Evolutionary conservation across 2,888 invertebrate genomes (phyloP).

Genomic region (Dasypogon diadema): DNA sequence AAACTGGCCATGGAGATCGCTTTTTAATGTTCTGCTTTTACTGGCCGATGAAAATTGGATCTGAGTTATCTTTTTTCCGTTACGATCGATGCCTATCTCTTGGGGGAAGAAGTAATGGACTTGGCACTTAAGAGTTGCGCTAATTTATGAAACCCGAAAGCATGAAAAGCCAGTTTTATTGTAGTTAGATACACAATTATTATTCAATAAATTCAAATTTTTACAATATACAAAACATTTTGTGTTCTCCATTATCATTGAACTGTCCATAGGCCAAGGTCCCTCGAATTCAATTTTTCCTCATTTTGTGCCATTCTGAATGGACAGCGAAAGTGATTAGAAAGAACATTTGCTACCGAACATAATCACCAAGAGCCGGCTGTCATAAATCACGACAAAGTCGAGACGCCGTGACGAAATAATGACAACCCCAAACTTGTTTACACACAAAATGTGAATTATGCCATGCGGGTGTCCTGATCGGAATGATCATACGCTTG

Average conservation of each 20-base stretch:
- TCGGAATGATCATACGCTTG: background rate
- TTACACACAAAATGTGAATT: slow-evolving; percentile 39
- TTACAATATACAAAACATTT: too few relatives aligned
- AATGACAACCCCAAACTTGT: slow-evolving; percentile 40
- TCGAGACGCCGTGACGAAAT: slow-evolving; percentile 37
- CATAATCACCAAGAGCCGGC: background rate
- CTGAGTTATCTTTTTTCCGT: slow-evolving; percentile 26
- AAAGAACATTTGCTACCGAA: slow-evolving; percentile 32
- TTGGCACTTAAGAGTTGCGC: slow-evolving; percentile 27
- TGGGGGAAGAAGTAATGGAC: slow-evolving; percentile 6
- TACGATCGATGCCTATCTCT: slow-evolving; percentile 11
- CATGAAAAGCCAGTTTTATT: too few relatives aligned
- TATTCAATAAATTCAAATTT: too few relatives aligned
- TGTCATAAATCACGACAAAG: slow-evolving; percentile 35
- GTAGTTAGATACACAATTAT: too few relatives aligned
- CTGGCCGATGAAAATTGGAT: slow-evolving; percentile 35
- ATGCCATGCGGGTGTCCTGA: slow-evolving; percentile 35
- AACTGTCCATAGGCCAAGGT: too few relatives aligned
- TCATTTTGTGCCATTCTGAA: background rate
- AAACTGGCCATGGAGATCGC: slow-evolving; percentile 29
- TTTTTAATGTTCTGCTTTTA: slow-evolving; percentile 46
- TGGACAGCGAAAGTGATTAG: slow-evolving; percentile 24
- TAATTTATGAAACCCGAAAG: slow-evolving; percentile 17
- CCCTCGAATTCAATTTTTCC: too few relatives aligned
- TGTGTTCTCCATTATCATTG: too few relatives aligned